Evolutionary conservation across 37 sponge, comb jelly and placozoan species (phyloP).

Genomic region (Petrosia ficiformis): DNA sequence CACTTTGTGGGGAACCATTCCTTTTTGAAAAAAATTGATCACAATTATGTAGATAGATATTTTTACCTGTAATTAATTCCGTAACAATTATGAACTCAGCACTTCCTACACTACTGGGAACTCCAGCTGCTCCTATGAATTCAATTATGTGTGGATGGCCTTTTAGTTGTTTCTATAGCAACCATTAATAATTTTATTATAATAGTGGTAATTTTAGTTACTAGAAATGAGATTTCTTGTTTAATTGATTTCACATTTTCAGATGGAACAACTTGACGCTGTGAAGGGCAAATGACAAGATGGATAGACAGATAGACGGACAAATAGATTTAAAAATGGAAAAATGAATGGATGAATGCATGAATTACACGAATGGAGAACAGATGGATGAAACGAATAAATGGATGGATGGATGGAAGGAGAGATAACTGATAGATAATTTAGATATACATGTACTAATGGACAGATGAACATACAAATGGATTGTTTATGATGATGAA

Average conservation of each 20-base stretch:
- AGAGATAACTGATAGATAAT: not conserved
- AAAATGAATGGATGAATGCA: not conserved
- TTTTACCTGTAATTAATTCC: conserved; percentile 78
- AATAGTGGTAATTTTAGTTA: no score
- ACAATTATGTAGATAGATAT: no score
- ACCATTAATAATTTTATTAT: no score
- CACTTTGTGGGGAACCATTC: no score
- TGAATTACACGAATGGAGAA: not conserved
- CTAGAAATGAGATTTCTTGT: conserved; percentile 72
- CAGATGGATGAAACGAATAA: not conserved
- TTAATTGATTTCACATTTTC: conserved; percentile 60
- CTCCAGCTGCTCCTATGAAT: conserved; percentile 54
- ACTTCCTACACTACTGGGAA: conserved; percentile 51
- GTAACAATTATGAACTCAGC: conserved; percentile 86
- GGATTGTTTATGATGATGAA: no score
- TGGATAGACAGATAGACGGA: not conserved
- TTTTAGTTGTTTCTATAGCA: conserved; percentile 56
- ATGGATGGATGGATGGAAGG: not conserved
- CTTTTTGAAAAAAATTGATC: no score
- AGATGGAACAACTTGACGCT: conserved; percentile 63
- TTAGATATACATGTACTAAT: no score
- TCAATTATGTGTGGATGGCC: conserved; percentile 86
- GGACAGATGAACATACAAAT: no score
- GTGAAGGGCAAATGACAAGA: not conserved
- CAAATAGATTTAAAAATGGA: not conserved